Evolutionary conservation across 2,888 invertebrate genomes (phyloP).

Genomic region (Eupithecia tripunctaria): DNA sequence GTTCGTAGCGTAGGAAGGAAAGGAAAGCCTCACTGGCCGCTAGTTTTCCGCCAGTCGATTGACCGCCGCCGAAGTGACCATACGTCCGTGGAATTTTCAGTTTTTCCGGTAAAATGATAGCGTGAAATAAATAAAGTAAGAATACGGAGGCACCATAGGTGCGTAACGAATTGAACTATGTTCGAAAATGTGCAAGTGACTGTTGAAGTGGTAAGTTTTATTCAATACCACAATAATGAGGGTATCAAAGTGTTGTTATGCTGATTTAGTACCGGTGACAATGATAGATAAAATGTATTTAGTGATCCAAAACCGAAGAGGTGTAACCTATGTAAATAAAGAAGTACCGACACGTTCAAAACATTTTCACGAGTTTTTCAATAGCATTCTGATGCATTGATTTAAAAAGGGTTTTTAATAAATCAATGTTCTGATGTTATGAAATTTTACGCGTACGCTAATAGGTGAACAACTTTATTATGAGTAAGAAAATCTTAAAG

Average conservation of each 20-base stretch:
- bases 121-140: neutral
- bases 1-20: slow-evolving; percentile 8
- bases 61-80: slow-evolving; percentile 53
- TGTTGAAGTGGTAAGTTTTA: slow-evolving; percentile 73
- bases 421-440: neutral
- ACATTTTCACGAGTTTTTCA: neutral
- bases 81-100: slow-evolving; percentile 48
- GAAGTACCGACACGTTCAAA: too few relatives aligned
- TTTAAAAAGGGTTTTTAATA: too few relatives aligned
- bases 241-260: neutral
- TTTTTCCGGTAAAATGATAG: slow-evolving; percentile 36
- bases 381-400: neutral
- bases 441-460: neutral
- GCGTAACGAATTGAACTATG: neutral
- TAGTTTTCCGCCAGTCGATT: slow-evolving; percentile 50
- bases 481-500: neutral
- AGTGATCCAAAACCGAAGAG: neutral
- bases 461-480: neutral
- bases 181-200: slow-evolving; percentile 67
- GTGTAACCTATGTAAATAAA: too few relatives aligned
- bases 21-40: slow-evolving; percentile 18
- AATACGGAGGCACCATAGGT: neutral
- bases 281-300: neutral
- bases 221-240: neutral
- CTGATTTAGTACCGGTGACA: neutral